A percentile compares a stretch with the other conserved stretches of the same genome.
Conservation (phyloP, 2,888 invertebrate species). For the Caenorhabditis sp. region DNA sequence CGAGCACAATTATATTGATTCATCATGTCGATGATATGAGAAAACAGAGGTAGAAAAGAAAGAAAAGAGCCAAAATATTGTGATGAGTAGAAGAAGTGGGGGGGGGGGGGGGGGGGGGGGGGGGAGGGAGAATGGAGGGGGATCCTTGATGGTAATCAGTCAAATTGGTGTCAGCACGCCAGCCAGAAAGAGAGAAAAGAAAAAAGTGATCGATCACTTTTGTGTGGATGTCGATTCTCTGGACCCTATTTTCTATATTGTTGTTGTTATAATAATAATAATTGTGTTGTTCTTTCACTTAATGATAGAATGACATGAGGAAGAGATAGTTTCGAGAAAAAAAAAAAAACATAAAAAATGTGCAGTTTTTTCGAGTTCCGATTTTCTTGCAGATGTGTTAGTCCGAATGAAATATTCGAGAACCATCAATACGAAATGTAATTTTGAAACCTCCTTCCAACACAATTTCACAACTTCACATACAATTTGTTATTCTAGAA, state of each 20-base stretch:
- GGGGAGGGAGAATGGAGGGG: background rate
- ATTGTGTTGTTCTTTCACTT: slow-evolving; percentile 14
- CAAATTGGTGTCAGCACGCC: slow-evolving; percentile 3
- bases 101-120: no score
- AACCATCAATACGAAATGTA: no score
- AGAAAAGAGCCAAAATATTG: background rate
- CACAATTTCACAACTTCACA: no score
- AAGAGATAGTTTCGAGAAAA: background rate
- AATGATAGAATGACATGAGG: background rate
- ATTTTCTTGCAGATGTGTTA: no score
- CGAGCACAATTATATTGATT: background rate
- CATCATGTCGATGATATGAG: background rate
- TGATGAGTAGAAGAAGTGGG: background rate
- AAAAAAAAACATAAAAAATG: slow-evolving; percentile 2
- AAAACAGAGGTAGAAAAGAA: background rate
- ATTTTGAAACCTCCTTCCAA: no score
- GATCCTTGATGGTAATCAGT: background rate
- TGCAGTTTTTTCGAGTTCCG: no score
- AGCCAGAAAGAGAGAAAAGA: background rate
- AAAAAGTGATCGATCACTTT: slow-evolving; percentile 10
- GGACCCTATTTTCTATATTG: background rate
- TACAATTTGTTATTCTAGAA: no score
- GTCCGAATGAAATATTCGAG: no score
- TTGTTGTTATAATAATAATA: background rate
- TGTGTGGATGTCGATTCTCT: background rate